Evolutionary conservation across 2,888 invertebrate species (phyloP).

Genomic region (Drosophila kambysellisi): DNA sequence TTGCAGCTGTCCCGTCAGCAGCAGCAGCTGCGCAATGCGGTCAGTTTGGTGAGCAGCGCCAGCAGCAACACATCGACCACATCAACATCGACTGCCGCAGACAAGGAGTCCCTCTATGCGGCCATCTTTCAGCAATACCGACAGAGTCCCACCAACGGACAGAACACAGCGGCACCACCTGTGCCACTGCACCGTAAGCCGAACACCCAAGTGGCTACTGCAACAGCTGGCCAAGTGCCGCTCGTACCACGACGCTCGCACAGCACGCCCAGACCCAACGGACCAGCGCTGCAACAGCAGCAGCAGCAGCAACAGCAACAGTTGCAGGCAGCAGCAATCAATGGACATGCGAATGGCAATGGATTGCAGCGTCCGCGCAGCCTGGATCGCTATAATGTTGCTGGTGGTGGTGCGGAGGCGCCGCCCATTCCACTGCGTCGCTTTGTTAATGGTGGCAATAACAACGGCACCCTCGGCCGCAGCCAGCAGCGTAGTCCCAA

Average conservation of each 20-base stretch:
- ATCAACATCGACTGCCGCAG: constrained; percentile 55
- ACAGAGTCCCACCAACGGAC: constrained; percentile 77
- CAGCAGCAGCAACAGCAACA: constrained; percentile 43
- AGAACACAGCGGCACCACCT: constrained; percentile 59
- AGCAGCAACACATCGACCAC: constrained; percentile 40
- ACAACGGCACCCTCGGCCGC: constrained; percentile 60
- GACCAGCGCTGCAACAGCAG: constrained; percentile 41
- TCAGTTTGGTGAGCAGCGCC: constrained; percentile 58
- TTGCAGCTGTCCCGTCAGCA: constrained; percentile 81
- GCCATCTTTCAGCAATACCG: constrained; percentile 83
- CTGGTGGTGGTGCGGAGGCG: constrained; percentile 45
- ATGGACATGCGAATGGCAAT: constrained; percentile 60
- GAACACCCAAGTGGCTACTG: constrained; percentile 10
- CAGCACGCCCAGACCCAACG: constrained; percentile 82
- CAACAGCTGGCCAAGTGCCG: constrained; percentile 40
- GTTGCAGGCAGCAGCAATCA: constrained; percentile 26
- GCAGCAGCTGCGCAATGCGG: constrained; percentile 80
- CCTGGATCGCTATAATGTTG: constrained; percentile 83
- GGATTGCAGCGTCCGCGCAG: constrained; percentile 82
- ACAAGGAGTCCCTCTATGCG: constrained; percentile 83
- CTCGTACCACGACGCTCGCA: constrained; percentile 84
- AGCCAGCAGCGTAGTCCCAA: constrained; percentile 71
- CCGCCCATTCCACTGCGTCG: constrained; percentile 84
- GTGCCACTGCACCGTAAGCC: constrained; percentile 77
- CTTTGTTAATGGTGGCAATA: constrained; percentile 58